These are phyloP conservation scores for Ferrisia virgata DNA, from an alignment of 2,888 invertebrate species.

Conservation along the genomic window DNA sequence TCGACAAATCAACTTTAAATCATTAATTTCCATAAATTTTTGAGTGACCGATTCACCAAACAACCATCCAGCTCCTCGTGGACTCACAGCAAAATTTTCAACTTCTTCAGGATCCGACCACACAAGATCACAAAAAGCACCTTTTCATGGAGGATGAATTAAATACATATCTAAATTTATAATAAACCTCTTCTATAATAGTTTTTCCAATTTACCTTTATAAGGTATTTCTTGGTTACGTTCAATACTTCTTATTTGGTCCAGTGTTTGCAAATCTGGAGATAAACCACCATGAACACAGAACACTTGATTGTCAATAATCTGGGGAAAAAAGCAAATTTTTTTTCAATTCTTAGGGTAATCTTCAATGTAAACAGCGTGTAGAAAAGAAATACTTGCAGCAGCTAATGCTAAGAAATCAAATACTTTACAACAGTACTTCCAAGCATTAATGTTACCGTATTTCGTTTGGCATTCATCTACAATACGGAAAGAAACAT, in stretches of 20 bases:
- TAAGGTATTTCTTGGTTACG: constrained; percentile 97
- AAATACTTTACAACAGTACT: constrained; percentile 96
- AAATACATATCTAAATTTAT: no score
- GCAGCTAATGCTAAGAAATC: constrained; percentile 97
- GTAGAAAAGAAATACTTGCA: constrained; percentile 50
- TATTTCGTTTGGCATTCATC: constrained; percentile 99
- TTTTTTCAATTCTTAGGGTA: no score
- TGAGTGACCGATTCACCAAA: constrained; percentile 93
- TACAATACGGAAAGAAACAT: constrained; percentile 51
- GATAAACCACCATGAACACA: constrained; percentile 98
- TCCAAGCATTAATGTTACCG: constrained; percentile 98
- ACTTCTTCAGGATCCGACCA: constrained; percentile 99
- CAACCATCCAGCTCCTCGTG: constrained; percentile 95
- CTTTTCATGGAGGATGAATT: constrained; percentile 50
- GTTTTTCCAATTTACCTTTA: constrained; percentile 62
- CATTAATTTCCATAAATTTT: constrained; percentile 90
- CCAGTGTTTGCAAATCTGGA: constrained; percentile 92
- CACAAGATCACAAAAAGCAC: constrained; percentile 96
- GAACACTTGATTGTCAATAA: constrained; percentile 94
- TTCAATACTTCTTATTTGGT: constrained; percentile 93
- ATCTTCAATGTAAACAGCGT: no score
- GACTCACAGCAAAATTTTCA: constrained; percentile 88
- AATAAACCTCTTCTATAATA: no score
- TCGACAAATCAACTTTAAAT: constrained; percentile 88
- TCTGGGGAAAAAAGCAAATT: constrained; percentile 57